Conservation (phyloP, 2,797 vertebrate genomes). For the Galagoides demidoff region DNA sequence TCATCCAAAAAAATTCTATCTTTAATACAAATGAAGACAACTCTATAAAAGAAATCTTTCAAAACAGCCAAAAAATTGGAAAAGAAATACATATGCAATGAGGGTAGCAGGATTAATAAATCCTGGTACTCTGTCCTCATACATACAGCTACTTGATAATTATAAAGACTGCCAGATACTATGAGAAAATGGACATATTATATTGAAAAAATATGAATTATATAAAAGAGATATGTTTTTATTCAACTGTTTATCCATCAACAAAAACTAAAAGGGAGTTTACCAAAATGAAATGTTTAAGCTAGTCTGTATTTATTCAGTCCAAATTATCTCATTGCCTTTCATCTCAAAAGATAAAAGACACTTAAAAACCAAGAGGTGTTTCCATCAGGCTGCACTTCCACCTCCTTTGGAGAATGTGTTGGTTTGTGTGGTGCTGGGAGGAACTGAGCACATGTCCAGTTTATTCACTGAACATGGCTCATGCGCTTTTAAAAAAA, state of each 20-base stretch:
- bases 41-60: background rate
- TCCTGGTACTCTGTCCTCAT: background rate
- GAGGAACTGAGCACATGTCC: background rate
- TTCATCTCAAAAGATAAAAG: conserved; percentile 13
- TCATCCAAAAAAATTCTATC: background rate
- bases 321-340: background rate
- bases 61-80: background rate
- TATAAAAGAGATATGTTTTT: background rate
- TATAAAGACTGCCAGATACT: background rate
- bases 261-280: background rate
- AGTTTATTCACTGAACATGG: background rate
- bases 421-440: background rate
- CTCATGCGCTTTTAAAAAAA: background rate
- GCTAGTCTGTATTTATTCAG: background rate
- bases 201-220: background rate
- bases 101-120: background rate
- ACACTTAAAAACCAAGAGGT: background rate
- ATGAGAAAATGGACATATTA: background rate
- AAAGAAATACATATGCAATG: background rate
- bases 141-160: background rate
- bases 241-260: background rate
- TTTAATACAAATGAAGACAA: background rate
- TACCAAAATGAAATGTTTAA: conserved; percentile 32
- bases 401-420: background rate
- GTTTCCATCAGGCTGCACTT: background rate